These are phyloP conservation scores for Drosophila longiperda DNA, from an alignment of 2,888 invertebrate genomes.

Conservation along the genomic window DNA sequence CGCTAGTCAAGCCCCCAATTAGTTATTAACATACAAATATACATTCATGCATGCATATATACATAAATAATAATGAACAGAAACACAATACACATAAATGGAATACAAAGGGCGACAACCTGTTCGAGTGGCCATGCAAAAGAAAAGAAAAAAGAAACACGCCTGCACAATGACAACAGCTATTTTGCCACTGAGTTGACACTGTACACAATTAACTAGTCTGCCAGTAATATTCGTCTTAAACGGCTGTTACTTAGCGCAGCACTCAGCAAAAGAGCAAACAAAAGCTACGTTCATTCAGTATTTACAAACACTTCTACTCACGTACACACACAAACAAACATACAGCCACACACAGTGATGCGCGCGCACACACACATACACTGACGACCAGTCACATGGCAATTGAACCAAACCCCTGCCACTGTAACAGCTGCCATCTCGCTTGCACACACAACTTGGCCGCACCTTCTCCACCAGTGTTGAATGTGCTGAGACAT, in stretches of 20 bases:
- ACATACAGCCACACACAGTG: neutral
- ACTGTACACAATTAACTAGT: slow-evolving; percentile 17
- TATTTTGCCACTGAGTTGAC: slow-evolving; percentile 11
- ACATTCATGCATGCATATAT: neutral
- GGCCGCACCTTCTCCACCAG: slow-evolving; percentile 68
- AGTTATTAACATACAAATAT: slow-evolving; percentile 7
- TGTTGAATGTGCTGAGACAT: slow-evolving; percentile 49
- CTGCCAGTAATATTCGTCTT: slow-evolving; percentile 39
- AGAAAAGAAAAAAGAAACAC: neutral
- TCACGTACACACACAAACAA: slow-evolving; percentile 7
- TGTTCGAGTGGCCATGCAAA: slow-evolving; percentile 26
- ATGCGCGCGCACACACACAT: slow-evolving; percentile 32
- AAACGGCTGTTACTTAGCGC: slow-evolving; percentile 30
- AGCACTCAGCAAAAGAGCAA: slow-evolving; percentile 39
- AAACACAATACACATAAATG: neutral
- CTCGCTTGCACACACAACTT: slow-evolving; percentile 60
- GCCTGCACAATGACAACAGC: slow-evolving; percentile 13
- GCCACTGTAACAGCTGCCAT: slow-evolving; percentile 60
- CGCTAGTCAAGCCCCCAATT: slow-evolving; percentile 48
- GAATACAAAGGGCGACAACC: slow-evolving; percentile 42
- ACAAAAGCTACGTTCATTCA: slow-evolving; percentile 31
- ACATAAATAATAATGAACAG: neutral
- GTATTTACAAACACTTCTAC: slow-evolving; percentile 6
- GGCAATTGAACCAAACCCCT: slow-evolving; percentile 74
- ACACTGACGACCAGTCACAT: slow-evolving; percentile 68